A percentile compares a stretch with the other conserved stretches of the same genome.
Evolutionary conservation across 2,113 vertebrate genomes (phyloP).

Genomic region (Pseudorhombus dupliciocellatus): DNA sequence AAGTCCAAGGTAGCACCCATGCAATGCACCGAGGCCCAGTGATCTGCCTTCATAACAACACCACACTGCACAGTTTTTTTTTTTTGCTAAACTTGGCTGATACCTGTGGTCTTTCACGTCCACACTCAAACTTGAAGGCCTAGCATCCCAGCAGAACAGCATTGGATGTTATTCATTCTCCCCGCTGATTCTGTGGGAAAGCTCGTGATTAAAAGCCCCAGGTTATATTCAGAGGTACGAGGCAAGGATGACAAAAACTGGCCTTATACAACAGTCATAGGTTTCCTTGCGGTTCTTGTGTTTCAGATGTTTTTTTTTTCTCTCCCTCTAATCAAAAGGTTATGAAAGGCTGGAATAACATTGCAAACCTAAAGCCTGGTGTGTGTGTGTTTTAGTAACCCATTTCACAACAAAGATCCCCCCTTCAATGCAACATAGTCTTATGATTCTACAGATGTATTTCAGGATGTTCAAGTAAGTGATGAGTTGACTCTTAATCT

Average conservation of each 20-base stretch:
- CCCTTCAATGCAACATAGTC: not conserved
- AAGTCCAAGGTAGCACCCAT: not conserved
- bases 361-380: conserved; percentile 6
- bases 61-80: not conserved
- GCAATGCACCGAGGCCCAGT: conserved; percentile 13
- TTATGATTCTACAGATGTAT: not conserved
- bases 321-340: not conserved
- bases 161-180: conserved; percentile 47
- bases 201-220: conserved; percentile 69
- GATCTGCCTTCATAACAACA: not conserved
- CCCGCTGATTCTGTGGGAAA: conserved; percentile 57
- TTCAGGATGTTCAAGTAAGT: conserved; percentile 1
- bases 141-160: conserved; percentile 4
- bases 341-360: conserved; percentile 8
- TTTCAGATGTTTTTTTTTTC: conserved; percentile 16
- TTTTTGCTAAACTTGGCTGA: not conserved
- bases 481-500: conserved; percentile 7
- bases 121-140: not conserved
- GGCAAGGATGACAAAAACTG: conserved; percentile 31
- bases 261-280: conserved; percentile 59
- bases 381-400: not conserved
- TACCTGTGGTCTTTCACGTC: not conserved
- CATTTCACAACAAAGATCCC: not conserved
- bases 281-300: conserved; percentile 44
- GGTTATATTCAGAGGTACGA: conserved; percentile 54